Base-by-base conservation (phyloP, 2,888 invertebrate species). In the Augiades crinisus region DNA sequence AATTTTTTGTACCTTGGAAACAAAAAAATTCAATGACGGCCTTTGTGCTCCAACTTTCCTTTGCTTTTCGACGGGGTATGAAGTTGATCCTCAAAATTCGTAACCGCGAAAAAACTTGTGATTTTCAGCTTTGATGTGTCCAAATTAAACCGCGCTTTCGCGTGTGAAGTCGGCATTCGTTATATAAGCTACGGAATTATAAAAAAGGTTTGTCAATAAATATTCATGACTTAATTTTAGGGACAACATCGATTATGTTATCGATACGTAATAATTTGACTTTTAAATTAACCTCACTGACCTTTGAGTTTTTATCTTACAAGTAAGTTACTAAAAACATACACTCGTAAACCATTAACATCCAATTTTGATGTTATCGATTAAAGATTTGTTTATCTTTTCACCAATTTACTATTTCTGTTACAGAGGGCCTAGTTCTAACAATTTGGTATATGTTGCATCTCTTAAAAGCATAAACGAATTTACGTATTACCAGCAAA, bases 11-110 rank as follows among this genome's bases (percentile, higher is more conserved):
- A 72, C 75, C 72, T 78, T 72, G 67, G 65, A 77, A 83, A 80
- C 73, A 80, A 81, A 83, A 80, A 82, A 67, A 69, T 58, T 76
- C 73, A 66, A 43, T 50, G 50, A 50, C 65, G 64, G 70, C 76
- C 82, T 83, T 85, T 86, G 74, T 87, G 75, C 67, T 69, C 58
- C 60, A 79, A 78, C 75, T 83, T 78, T 83, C 80, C 78, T 84
- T 83, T 82, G 80, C 73, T 75, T 85, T 82, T 78, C 75, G 65
- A 59, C 71, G 71, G 71, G 69, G 75, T 75, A 78, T 79, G 74
- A 83, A 86, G 84, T 86, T 83, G 79, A 78, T 75, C 81, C 74
- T 74, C 64, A 63, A 79, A 79, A 77, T 78, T 68, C 65, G 70
- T 72, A 73, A 73, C 75, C 72, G 64, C 71, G 67, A 72, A 78